A percentile compares a stretch with the other conserved stretches of the same genome.
Conservation (phyloP, 2,888 invertebrate genomes). For the Osmoderma eremita region DNA sequence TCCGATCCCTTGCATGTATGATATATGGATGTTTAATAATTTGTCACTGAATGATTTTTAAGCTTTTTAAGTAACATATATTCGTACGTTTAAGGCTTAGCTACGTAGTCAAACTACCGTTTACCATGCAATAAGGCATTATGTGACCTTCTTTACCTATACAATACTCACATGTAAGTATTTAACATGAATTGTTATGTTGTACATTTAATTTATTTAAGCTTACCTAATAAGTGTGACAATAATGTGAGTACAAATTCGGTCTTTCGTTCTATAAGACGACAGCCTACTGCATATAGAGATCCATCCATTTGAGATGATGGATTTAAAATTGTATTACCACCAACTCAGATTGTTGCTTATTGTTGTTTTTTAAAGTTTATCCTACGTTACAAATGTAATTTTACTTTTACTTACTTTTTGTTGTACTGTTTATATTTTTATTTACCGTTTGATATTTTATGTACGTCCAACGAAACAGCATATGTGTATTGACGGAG, state of each 20-base stretch:
- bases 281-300: constrained; percentile 31
- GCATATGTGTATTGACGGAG: constrained; percentile 31
- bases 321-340: constrained; percentile 55
- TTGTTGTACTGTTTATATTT: constrained; percentile 47
- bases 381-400: constrained; percentile 48
- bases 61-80: constrained; percentile 46
- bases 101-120: constrained; percentile 57
- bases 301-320: constrained; percentile 16
- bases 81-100: constrained; percentile 53
- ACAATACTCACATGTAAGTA: constrained; percentile 59
- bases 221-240: constrained; percentile 45
- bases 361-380: constrained; percentile 58
- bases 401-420: constrained; percentile 43
- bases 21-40: constrained; percentile 36
- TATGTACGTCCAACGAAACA: constrained; percentile 32
- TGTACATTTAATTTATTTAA: constrained; percentile 52
- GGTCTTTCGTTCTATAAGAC: constrained; percentile 36
- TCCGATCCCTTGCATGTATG: constrained; percentile 37
- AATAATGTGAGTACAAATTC: constrained; percentile 56
- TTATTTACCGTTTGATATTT: constrained; percentile 47
- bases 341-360: constrained; percentile 58
- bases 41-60: constrained; percentile 34
- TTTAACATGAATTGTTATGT: constrained; percentile 51
- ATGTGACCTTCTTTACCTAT: constrained; percentile 60
- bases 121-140: constrained; percentile 63